Conservation (phyloP, 1,140 invertebrate genomes). For the Drosophila eugracilis region DNA sequence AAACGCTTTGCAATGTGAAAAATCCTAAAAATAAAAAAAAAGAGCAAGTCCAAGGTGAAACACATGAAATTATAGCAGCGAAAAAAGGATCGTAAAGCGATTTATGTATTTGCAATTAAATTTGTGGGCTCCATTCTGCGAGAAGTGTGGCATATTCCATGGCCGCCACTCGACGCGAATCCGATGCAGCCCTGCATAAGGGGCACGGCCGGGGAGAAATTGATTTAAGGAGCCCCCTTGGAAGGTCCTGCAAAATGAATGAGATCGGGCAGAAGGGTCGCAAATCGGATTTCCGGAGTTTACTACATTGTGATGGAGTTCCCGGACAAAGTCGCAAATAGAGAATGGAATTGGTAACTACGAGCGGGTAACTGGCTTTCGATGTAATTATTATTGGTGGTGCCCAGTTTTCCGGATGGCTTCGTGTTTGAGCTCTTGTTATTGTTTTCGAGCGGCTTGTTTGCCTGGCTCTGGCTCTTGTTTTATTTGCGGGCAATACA, state of each 20-base stretch:
- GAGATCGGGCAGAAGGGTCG: conserved; percentile 8
- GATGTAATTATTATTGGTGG: conserved; percentile 54
- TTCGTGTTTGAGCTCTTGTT: conserved; percentile 42
- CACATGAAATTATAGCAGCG: conserved; percentile 24
- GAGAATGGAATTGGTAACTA: conserved; percentile 10
- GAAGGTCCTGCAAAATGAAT: conserved; percentile 18
- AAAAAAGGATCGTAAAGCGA: conserved; percentile 38
- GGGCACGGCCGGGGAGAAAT: background rate
- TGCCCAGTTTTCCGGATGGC: conserved; percentile 34
- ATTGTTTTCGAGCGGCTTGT: conserved; percentile 37
- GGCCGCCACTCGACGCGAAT: conserved; percentile 14
- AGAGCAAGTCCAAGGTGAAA: conserved; percentile 13
- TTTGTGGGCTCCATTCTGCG: conserved; percentile 4
- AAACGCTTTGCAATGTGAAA: conserved; percentile 46
- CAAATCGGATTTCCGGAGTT: conserved; percentile 50
- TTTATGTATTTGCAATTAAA: conserved; percentile 33
- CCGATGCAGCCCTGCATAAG: conserved; percentile 31
- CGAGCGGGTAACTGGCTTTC: no score
- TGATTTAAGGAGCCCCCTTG: conserved; percentile 3
- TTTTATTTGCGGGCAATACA: conserved; percentile 72
- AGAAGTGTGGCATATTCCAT: background rate
- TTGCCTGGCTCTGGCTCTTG: conserved; percentile 47
- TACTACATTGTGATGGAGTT: conserved; percentile 50
- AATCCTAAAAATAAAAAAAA: conserved; percentile 37
- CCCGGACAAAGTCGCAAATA: conserved; percentile 35